Evolutionary conservation across 2,113 vertebrate species (phyloP), one percentile per base, ranked within the genome.

Genomic region (Crotalus tigris): DNA sequence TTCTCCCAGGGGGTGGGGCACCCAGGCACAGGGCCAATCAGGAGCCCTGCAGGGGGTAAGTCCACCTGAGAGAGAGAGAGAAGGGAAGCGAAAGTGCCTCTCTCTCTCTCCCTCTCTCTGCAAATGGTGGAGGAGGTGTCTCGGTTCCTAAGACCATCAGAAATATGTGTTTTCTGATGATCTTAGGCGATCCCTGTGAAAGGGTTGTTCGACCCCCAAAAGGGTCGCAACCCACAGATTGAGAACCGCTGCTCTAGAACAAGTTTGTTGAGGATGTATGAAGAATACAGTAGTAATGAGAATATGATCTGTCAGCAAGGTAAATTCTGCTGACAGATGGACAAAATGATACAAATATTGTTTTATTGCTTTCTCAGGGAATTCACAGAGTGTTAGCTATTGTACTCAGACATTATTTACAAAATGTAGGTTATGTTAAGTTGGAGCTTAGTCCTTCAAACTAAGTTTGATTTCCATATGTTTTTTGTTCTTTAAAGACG

Each of bases 401-500:
- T 87, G 26, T 29, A 61, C 21, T 51, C 24, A 26, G 24, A 19
- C 26, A 87, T 59, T 26, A 86, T 9, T 29, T 59, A 21, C 53
- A 54, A 91, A 92, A 88, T 21, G 9, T 33, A 53, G 59, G n/a
- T 39, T 55, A 55, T 93, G 69, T 58, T 54, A 33, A 85, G n/a
- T 19, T 87, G 46, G 26, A 91, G 59, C 17, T 92, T 59, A 85
- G 29, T 54, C 44, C 23, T 59, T 81, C 33, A 81, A 44, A 9
- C 75, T 81, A 75, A 93, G 23, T 5, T 93, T 95, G 46, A 91
- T 46, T 92, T 91, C 93, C 89, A 92, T 94, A n/a, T 93, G 85
- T 46, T 89, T 46, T 64, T 21, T 88, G 92, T 23, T 92, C 5
- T 54, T 90, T 88, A 92, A 95, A 99, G 99, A 96, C 98, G 99